Base-by-base conservation (phyloP, 1,140 invertebrate species). In the Archivesica marissinica region DNA sequence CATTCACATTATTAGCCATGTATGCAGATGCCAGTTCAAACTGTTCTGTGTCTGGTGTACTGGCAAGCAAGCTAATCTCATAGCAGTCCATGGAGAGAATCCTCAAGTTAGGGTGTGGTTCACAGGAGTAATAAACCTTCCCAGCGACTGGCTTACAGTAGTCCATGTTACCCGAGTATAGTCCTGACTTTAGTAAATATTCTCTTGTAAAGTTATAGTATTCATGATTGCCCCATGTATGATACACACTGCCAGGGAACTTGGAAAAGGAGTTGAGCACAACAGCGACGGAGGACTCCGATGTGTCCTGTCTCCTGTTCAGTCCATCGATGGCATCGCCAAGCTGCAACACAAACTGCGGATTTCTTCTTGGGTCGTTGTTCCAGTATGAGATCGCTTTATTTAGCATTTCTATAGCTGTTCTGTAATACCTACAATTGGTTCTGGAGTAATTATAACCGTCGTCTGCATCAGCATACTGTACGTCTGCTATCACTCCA, bases 251-350 rank as follows among this genome's bases (percentile, higher is more conserved):
- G 59, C 92, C 89, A 4, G 72, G 39, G 33, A 88, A 38, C 2
- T 80, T 75, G 0, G 70, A 44, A 54, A 92, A 89, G 17, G 66
- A 77, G n/a, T 82, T 54, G 9, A 90, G 20, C 11, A 89, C 85
- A 28, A 38, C 66, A 15, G 79, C 50, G 7, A 92, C 39, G n/a
- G 88, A 79, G 35, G 64, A 33, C 23, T 81, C 17, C 54, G 79
- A 84, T 33, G 85, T 80, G 13, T 85, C 81, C n/a, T 80, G 68
- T 17, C 52, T 52, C 28, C 82, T 83, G 75, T 92, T 93, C 7
- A 87, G 68, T 0, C 93, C 93, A 90, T 94, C 94, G 74, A 94
- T 92, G 13, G 93, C 84, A 89, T 94, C 94, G n/a, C 94, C 94
- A 35, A 94, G 84, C 75, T 94, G 93, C 7, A 94, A 70, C 50